A percentile compares a stretch with the other conserved stretches of the same genome.
Evolutionary conservation across 2,113 vertebrate species (phyloP).

Genomic region (Sinocyclocheilus grahami): DNA sequence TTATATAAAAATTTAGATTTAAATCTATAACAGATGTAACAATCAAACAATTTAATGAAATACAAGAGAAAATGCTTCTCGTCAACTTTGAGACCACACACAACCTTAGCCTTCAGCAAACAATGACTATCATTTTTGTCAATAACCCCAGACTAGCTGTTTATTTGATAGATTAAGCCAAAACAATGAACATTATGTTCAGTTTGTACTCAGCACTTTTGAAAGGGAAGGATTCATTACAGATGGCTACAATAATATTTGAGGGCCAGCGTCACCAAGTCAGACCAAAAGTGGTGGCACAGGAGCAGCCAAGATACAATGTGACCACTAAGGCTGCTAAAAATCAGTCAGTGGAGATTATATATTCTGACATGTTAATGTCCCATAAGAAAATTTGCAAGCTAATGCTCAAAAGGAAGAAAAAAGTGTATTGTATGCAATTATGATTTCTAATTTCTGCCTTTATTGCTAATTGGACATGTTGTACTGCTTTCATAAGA

Average conservation of each 20-base stretch:
- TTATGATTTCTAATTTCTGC: no score
- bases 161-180: constrained; percentile 18
- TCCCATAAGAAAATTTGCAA: neutral
- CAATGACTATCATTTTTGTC: neutral
- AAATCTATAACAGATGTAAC: neutral
- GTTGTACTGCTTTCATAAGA: no score
- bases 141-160: neutral
- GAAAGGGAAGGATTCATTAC: constrained; percentile 6
- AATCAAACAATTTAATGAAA: neutral
- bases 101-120: constrained; percentile 8
- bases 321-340: neutral
- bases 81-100: neutral
- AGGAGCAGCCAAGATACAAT: neutral
- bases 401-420: neutral
- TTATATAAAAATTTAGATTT: no score
- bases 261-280: neutral
- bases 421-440: no score
- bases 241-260: constrained; percentile 13
- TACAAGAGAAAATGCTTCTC: neutral
- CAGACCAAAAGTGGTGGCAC: neutral
- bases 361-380: neutral
- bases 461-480: no score
- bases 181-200: constrained; percentile 19
- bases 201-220: constrained; percentile 1
- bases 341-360: neutral